Evolutionary conservation across 2,113 vertebrate species (phyloP), one percentile per base, ranked within the genome.

Genomic region (Chionodraco myersi): DNA sequence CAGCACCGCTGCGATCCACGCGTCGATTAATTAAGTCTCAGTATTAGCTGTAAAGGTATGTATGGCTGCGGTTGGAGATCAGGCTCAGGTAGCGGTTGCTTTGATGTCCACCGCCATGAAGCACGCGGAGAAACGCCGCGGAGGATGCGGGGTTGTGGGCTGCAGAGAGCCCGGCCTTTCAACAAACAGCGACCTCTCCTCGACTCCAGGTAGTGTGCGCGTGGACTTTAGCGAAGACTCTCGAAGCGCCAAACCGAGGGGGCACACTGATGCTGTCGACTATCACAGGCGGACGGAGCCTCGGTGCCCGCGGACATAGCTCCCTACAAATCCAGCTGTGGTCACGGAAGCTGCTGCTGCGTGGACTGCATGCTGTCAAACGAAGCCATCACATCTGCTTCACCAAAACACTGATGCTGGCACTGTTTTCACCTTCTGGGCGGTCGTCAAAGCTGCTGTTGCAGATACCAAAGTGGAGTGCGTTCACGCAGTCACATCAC

Each of bases 251-350:
- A 4, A 1, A 48, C 57, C 81, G 83, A 81, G 86, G 86, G 47
- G 79, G 64, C 88, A 68, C 87, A 18, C 59, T 74, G 85, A 79
- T 77, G 82, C 86, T 86, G 86, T 88, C 70, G 93, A 86, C 90
- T 68, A 30, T 30, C 30, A 84, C 89, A 83, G 91, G 89, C 88
- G 21, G 77, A 77, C 85, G 79, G 87, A 47, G 79, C 52, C 58
- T 88, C 79, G 79, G 86, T 77, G 62, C 87, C 92, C 92, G 53
- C 75, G 70, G 71, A 81, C 89, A 88, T 86, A 65, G 77, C 84
- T 66, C 72, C 83, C 89, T 84, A 79, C 66, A 80, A 70, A 80
- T 94, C 92, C 94, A 93, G 94, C 94, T 94, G 95, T 91, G 92
- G 92, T 93, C 95, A 94, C 91, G 86, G 83, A 72, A 70, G 87